Evolutionary conservation across 2,797 vertebrate species (phyloP).

Genomic region (Bovichtus diacanthus): DNA sequence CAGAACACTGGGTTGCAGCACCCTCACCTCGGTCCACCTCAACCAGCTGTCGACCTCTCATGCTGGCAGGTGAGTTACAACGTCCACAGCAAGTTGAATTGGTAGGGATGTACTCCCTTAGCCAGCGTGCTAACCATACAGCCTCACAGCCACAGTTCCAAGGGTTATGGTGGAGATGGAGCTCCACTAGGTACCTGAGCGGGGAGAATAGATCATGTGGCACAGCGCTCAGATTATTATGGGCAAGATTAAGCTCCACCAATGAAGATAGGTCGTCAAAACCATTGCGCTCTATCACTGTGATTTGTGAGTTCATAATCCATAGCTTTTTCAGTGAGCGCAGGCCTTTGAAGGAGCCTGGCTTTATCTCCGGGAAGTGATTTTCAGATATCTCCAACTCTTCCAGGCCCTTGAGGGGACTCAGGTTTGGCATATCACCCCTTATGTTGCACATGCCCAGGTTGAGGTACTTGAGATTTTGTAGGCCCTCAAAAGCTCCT

Average conservation of each 20-base stretch:
- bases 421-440: conserved; percentile 96
- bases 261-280: conserved; percentile 94
- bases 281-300: conserved; percentile 93
- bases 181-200: conserved; percentile 93
- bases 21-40: conserved; percentile 94
- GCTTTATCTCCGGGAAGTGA: conserved; percentile 92
- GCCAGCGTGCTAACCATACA: conserved; percentile 96
- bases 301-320: conserved; percentile 99
- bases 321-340: conserved; percentile 95
- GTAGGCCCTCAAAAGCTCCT: conserved; percentile 95
- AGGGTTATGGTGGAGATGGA: conserved; percentile 98
- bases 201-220: conserved; percentile 96
- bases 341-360: conserved; percentile 93
- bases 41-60: conserved; percentile 94
- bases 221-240: conserved; percentile 96
- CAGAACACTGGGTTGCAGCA: conserved; percentile 93
- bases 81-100: conserved; percentile 98
- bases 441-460: conserved; percentile 97
- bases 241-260: conserved; percentile 97
- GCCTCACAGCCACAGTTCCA: conserved; percentile 98
- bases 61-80: conserved; percentile 92
- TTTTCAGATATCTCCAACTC: conserved; percentile 99
- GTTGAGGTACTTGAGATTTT: conserved; percentile 99
- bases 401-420: conserved; percentile 93
- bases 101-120: conserved; percentile 95